Evolutionary conservation across 1,140 invertebrate genomes (phyloP).

Genomic region (Drosophila funebris): DNA sequence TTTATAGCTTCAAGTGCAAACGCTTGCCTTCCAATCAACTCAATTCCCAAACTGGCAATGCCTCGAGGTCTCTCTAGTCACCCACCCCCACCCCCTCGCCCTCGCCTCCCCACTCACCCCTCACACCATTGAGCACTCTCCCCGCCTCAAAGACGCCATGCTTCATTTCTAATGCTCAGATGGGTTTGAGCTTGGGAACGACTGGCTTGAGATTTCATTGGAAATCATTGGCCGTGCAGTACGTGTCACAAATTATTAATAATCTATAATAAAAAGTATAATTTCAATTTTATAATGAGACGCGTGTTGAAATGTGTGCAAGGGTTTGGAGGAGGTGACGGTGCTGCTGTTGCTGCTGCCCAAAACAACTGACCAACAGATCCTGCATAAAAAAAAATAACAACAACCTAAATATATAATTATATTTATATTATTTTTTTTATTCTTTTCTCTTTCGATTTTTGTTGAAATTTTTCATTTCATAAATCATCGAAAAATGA

Average conservation of each 20-base stretch:
- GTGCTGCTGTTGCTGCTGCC: too few species aligned
- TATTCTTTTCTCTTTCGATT: slow-evolving; percentile 2
- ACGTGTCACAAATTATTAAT: slow-evolving; percentile 82
- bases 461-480: slow-evolving; percentile 57
- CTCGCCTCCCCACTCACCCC: background rate
- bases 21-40: background rate
- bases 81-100: background rate
- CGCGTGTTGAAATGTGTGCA: slow-evolving; percentile 66
- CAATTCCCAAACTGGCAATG: background rate
- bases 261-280: slow-evolving; percentile 80
- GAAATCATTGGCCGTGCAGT: slow-evolving; percentile 51
- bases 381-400: slow-evolving; percentile 19
- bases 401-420: background rate
- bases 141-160: too few species aligned
- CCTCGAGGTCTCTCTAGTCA: background rate
- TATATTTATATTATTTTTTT: background rate
- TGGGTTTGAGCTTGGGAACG: background rate
- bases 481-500: slow-evolving; percentile 80
- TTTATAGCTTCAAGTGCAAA: background rate
- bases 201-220: slow-evolving; percentile 52
- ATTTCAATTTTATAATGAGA: slow-evolving; percentile 78
- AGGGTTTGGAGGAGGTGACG: background rate
- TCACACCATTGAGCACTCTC: too few species aligned
- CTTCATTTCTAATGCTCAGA: background rate
- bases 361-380: background rate